Evolutionary conservation across 2,113 vertebrate species (phyloP).

Genomic region (Elachura formosa): DNA sequence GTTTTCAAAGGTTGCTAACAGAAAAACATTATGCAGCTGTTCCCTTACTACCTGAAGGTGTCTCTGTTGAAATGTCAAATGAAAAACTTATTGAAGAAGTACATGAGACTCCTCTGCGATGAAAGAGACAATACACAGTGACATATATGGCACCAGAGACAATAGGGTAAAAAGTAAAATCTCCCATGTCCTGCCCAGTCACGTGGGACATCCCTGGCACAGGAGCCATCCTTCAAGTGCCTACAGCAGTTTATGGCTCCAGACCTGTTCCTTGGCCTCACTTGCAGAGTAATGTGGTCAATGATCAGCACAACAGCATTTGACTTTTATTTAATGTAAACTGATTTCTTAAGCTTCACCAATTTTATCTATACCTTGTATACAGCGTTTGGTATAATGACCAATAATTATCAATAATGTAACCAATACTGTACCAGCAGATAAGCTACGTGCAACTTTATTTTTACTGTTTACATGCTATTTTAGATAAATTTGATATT

Average conservation of each 20-base stretch:
- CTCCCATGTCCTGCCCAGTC: neutral
- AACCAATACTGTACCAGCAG: neutral
- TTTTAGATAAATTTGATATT: neutral
- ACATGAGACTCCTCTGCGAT: neutral
- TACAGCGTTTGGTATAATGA: neutral
- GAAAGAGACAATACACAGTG: neutral
- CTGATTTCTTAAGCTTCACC: neutral
- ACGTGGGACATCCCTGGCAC: neutral
- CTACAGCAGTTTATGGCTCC: neutral
- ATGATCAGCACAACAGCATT: neutral
- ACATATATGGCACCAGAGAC: neutral
- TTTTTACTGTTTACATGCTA: neutral
- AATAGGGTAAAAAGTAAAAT: accelerated
- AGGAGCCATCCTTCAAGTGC: neutral
- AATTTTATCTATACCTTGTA: neutral
- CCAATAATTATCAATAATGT: neutral
- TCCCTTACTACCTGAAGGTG: neutral
- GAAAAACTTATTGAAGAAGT: neutral
- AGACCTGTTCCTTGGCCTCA: neutral
- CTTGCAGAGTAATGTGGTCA: neutral
- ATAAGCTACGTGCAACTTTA: neutral
- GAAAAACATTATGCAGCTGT: neutral
- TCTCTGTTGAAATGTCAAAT: neutral
- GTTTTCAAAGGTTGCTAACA: neutral
- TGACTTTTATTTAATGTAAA: neutral